These are phyloP conservation scores for Syndactyla subalaris DNA, from an alignment of 2,797 vertebrate genomes.

Conservation along the genomic window DNA sequence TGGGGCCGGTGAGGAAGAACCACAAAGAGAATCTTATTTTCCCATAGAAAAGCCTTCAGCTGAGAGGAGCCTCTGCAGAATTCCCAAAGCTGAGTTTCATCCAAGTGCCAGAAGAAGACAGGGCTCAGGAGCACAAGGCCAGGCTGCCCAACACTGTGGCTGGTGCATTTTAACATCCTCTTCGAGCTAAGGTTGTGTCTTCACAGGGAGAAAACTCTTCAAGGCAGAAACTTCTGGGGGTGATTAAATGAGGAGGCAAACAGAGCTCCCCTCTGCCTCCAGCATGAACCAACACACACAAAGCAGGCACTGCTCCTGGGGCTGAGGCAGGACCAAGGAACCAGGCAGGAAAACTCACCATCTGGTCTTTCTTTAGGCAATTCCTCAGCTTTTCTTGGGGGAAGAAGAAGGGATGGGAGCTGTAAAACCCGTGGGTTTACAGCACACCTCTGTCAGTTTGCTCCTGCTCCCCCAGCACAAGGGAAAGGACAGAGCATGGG, in stretches of 20 bases:
- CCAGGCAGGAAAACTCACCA: neutral
- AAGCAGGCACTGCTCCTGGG: rapidly evolving
- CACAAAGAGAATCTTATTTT: neutral
- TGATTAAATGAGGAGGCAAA: neutral
- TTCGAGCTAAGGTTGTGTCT: neutral
- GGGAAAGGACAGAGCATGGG: neutral
- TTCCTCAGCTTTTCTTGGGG: neutral
- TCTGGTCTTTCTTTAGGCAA: neutral
- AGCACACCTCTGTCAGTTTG: neutral
- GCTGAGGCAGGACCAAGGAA: neutral
- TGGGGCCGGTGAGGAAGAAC: neutral
- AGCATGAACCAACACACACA: rapidly evolving
- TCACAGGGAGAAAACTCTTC: neutral
- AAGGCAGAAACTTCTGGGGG: neutral
- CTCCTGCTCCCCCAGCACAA: neutral
- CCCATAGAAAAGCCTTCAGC: neutral
- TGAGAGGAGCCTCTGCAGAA: neutral
- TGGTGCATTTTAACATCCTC: neutral
- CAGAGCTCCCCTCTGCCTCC: neutral
- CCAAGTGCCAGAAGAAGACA: neutral
- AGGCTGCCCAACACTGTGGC: neutral
- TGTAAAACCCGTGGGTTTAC: neutral
- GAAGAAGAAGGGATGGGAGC: neutral
- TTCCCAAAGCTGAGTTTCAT: neutral
- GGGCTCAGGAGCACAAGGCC: neutral